Percentiles rank a stretch among this genome's conserved stretches.
These are phyloP conservation scores for Melieria omissa DNA, from an alignment of 2,888 invertebrate species.

Conservation along the genomic window DNA sequence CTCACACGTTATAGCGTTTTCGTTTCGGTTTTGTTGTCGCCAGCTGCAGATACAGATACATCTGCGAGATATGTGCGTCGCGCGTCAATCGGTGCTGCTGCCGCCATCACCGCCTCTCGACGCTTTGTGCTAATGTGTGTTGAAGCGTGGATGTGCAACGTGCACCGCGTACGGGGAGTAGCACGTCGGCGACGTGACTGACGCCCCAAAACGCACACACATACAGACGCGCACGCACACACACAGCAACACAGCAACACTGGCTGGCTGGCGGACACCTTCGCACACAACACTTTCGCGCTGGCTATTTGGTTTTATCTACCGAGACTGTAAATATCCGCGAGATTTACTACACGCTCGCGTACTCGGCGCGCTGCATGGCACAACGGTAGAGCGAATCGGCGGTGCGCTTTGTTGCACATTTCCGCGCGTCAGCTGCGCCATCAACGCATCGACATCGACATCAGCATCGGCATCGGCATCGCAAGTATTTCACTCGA, in stretches of 20 bases:
- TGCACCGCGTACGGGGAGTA: too few species aligned
- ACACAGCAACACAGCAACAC: not conserved
- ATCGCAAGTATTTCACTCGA: not conserved
- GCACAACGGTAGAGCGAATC: slow-evolving; percentile 17
- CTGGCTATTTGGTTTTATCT: slow-evolving; percentile 49
- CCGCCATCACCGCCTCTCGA: too few species aligned
- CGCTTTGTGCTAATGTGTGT: too few species aligned
- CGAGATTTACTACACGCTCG: slow-evolving; percentile 60
- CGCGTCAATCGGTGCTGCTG: too few species aligned
- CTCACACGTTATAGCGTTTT: too few species aligned
- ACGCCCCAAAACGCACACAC: not conserved
- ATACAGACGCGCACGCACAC: slow-evolving; percentile 3
- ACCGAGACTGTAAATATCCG: slow-evolving; percentile 62
- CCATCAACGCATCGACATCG: slow-evolving; percentile 19
- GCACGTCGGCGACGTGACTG: too few species aligned
- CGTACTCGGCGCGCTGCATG: slow-evolving; percentile 14
- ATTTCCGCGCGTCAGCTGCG: slow-evolving; percentile 35
- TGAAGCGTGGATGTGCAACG: too few species aligned
- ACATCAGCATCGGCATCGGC: not conserved
- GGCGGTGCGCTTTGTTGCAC: slow-evolving; percentile 29
- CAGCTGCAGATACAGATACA: slow-evolving; percentile 37
- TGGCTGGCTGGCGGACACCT: not conserved
- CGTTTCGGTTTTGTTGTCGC: not conserved
- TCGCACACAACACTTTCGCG: not conserved
- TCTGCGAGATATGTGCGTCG: slow-evolving; percentile 40